phyloP scores from a whole-genome alignment of 2,797 vertebrate genomes.

The Acrossocheilus wenchowensis region DNA sequence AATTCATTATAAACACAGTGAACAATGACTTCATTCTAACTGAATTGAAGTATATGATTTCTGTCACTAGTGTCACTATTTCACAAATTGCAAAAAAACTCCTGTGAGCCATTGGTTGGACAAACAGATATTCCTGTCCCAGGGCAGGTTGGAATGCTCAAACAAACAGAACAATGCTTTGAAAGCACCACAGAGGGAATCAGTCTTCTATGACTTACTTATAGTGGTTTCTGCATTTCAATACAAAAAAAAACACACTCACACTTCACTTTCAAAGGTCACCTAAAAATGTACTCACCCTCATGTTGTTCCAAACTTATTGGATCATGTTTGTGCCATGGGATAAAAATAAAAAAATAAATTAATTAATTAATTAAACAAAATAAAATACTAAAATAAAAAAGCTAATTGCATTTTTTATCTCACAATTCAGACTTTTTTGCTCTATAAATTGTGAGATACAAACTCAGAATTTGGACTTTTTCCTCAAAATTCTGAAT shows the following conservation, averaged over 20 bases:
- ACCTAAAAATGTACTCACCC: background rate
- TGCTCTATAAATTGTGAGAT: no score
- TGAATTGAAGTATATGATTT: background rate
- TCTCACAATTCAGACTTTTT: background rate
- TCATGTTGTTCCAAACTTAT: background rate
- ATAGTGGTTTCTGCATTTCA: background rate
- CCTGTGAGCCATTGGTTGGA: background rate
- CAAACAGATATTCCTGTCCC: background rate
- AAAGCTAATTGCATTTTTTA: no score
- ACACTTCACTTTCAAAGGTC: background rate
- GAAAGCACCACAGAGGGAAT: slow-evolving; percentile 2
- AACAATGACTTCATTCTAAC: background rate
- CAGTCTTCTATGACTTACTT: background rate
- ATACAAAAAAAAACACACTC: background rate
- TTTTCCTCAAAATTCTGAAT: background rate
- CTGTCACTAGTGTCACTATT: background rate
- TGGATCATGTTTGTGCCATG: no score
- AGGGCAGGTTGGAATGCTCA: background rate
- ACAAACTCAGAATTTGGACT: no score
- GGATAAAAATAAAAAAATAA: no score
- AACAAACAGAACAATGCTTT: background rate
- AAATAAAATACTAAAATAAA: no score
- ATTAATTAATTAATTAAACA: no score
- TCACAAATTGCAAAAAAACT: background rate
- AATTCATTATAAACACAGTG: background rate